These are phyloP conservation scores for Nesogale talazaci DNA, from an alignment of 2,113 vertebrate genomes.

Conservation along the genomic window DNA sequence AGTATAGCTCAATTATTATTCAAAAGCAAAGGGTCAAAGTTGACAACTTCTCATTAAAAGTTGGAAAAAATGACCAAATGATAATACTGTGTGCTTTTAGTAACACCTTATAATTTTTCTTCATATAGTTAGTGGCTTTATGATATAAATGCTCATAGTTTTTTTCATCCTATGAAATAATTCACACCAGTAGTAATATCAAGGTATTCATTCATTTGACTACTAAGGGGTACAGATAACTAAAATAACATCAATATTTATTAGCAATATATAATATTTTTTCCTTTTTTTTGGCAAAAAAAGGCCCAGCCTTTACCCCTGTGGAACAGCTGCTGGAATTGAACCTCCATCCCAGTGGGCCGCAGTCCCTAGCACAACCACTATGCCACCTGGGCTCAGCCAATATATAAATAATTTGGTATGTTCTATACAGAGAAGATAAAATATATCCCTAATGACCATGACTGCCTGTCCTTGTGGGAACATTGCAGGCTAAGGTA, in stretches of 20 bases:
- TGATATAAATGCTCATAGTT: background rate
- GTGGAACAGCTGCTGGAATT: too few species aligned
- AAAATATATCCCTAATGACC: background rate
- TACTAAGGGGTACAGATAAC: background rate
- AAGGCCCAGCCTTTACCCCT: too few species aligned
- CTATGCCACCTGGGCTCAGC: too few species aligned
- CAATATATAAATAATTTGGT: background rate
- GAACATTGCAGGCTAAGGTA: background rate
- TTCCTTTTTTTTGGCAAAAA: too few species aligned
- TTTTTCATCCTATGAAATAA: slow-evolving; percentile 4
- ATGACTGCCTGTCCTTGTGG: background rate
- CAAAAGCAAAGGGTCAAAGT: background rate
- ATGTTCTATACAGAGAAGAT: slow-evolving; percentile 4
- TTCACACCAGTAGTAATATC: background rate
- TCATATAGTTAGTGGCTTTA: background rate
- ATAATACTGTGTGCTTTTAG: background rate
- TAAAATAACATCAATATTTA: background rate
- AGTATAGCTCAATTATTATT: background rate
- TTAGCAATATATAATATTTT: background rate
- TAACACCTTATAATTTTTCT: background rate
- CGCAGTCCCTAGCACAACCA: too few species aligned
- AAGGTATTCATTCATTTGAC: background rate
- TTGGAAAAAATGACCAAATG: slow-evolving; percentile 7
- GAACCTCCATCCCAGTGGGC: too few species aligned
- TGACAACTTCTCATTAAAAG: background rate